Conservation (phyloP, 2,797 vertebrate species). For the Myotis myotis region DNA sequence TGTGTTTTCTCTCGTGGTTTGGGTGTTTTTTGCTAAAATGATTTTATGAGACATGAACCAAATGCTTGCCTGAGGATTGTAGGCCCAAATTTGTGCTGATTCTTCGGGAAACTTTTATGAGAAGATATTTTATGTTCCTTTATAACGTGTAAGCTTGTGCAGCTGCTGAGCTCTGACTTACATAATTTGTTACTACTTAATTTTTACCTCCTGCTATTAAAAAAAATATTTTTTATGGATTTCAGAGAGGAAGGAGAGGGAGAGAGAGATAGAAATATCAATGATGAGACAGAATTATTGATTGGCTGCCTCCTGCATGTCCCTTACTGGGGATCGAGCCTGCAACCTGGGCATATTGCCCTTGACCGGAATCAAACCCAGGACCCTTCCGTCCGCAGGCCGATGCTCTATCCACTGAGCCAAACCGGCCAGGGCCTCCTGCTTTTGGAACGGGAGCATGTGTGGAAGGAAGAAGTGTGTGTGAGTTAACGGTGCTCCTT, state of each 20-base stretch:
- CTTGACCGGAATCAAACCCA: too few species aligned
- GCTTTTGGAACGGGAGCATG: neutral
- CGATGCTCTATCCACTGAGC: too few species aligned
- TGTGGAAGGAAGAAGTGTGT: neutral
- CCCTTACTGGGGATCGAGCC: too few species aligned
- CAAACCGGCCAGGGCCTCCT: neutral
- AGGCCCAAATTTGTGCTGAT: constrained; percentile 40
- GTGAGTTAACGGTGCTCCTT: neutral
- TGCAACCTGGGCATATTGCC: too few species aligned
- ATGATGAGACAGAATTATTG: too few species aligned
- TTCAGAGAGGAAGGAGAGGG: too few species aligned
- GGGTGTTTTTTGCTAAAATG: neutral
- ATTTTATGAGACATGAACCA: constrained; percentile 49
- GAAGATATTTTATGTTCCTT: neutral
- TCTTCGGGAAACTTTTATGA: constrained; percentile 43
- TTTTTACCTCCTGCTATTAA: neutral
- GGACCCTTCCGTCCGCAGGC: too few species aligned
- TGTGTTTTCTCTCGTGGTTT: neutral
- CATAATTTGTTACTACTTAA: neutral
- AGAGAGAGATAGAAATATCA: too few species aligned
- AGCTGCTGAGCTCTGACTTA: neutral
- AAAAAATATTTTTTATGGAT: too few species aligned
- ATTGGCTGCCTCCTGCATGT: too few species aligned
- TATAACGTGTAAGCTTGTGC: neutral
- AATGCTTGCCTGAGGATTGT: constrained; percentile 47